Evolutionary conservation across 2,113 vertebrate species (phyloP).

Genomic region (Dipodomys spectabilis): DNA sequence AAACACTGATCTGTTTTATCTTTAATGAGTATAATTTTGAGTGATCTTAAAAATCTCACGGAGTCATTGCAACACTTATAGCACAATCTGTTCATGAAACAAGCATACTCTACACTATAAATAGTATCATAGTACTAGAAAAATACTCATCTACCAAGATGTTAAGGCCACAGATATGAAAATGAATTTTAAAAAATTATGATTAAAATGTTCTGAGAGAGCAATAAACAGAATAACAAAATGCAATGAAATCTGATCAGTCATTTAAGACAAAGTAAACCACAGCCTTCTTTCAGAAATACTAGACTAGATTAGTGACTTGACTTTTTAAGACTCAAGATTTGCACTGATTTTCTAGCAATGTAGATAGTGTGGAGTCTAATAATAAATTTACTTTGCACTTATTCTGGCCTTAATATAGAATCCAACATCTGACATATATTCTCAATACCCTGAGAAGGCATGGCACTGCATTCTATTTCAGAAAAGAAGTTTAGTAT

Average conservation of each 20-base stretch:
- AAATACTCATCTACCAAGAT: conserved; percentile 55
- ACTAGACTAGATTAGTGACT: conserved; percentile 1
- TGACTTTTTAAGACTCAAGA: background rate
- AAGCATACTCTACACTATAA: conserved; percentile 39
- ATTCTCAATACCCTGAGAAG: conserved; percentile 31
- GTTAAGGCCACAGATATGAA: background rate
- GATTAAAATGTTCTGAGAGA: conserved; percentile 41
- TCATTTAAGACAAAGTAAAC: conserved; percentile 18
- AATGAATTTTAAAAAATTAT: too few relatives aligned
- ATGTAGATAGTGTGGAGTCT: background rate
- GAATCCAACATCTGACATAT: background rate
- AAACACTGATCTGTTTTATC: conserved; percentile 64
- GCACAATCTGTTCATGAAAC: conserved; percentile 62
- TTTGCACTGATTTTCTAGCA: conserved; percentile 18
- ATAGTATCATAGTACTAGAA: conserved; percentile 49
- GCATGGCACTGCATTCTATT: too few relatives aligned
- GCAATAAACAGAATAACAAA: conserved; percentile 16
- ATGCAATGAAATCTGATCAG: conserved; percentile 2
- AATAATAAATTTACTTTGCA: background rate
- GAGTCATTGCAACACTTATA: conserved; percentile 49
- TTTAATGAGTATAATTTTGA: conserved; percentile 69
- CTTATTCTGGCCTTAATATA: background rate
- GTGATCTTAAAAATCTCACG: conserved; percentile 67
- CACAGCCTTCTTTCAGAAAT: background rate
- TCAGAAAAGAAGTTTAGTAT: background rate